Conservation (phyloP, 2,888 invertebrate genomes). For the Leptinotarsa juncta region DNA sequence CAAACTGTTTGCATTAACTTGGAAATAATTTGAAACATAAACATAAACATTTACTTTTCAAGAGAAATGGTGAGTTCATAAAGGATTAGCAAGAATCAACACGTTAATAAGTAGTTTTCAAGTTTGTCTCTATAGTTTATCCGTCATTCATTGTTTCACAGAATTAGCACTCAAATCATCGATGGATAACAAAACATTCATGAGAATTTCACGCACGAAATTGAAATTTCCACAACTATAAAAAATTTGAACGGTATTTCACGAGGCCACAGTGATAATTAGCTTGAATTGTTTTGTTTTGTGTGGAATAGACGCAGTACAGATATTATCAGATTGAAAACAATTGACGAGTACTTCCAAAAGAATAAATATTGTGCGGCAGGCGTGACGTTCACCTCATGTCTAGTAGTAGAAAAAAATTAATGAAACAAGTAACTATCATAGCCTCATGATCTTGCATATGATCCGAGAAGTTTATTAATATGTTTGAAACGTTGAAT, state of each 20-base stretch:
- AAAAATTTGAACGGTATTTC: background rate
- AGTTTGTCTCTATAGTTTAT: background rate
- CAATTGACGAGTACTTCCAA: too few relatives aligned
- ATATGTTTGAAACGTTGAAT: too few relatives aligned
- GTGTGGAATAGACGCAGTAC: background rate
- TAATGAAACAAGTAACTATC: too few relatives aligned
- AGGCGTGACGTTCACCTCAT: too few relatives aligned
- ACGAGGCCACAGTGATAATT: background rate
- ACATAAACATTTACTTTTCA: background rate
- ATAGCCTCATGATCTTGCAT: too few relatives aligned
- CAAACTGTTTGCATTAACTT: too few relatives aligned
- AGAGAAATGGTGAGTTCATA: slow-evolving; percentile 9
- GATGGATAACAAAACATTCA: background rate
- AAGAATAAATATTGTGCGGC: too few relatives aligned
- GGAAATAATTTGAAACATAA: background rate
- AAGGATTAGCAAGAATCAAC: background rate
- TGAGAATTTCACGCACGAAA: background rate
- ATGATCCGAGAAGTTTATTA: too few relatives aligned
- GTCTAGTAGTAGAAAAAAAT: too few relatives aligned
- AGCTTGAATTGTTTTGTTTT: background rate
- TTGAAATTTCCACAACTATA: background rate
- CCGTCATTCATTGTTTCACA: background rate
- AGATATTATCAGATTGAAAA: background rate
- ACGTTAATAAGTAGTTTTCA: background rate
- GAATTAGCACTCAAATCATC: slow-evolving; percentile 16